Conservation (phyloP, 2,888 invertebrate genomes). For the Ennomos erosarius region DNA sequence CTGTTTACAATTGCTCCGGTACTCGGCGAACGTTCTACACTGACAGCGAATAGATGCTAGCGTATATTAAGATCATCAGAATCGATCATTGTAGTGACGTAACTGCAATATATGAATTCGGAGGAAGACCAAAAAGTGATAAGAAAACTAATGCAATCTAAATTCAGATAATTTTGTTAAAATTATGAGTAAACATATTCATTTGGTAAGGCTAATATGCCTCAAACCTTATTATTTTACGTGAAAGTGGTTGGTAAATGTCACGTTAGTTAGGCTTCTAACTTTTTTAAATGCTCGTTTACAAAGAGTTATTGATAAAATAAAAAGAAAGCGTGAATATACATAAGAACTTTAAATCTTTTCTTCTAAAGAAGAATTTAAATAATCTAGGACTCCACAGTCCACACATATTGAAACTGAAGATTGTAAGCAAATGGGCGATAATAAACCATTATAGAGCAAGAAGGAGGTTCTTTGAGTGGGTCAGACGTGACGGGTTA, state of each 20-base stretch:
- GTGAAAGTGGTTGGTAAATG: constrained; percentile 12
- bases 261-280: constrained; percentile 19
- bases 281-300: constrained; percentile 25
- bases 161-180: too few species aligned
- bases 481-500: constrained; percentile 73
- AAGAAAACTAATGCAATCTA: not conserved
- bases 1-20: constrained; percentile 59
- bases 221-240: constrained; percentile 6
- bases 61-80: constrained; percentile 31
- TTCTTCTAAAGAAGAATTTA: not conserved
- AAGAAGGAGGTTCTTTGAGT: constrained; percentile 64
- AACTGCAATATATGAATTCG: constrained; percentile 8
- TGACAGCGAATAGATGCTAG: constrained; percentile 38
- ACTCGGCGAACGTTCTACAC: constrained; percentile 51
- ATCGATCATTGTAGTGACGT: constrained; percentile 29
- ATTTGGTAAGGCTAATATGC: constrained; percentile 3
- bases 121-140: constrained; percentile 1
- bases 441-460: constrained; percentile 46
- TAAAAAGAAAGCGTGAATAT: constrained; percentile 5
- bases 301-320: constrained; percentile 17
- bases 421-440: constrained; percentile 51
- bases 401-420: constrained; percentile 4
- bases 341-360: constrained; percentile 9
- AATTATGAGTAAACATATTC: not conserved
- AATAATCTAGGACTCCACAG: constrained; percentile 6